Percentiles rank a stretch among this genome's conserved stretches.
Evolutionary conservation across 1,140 invertebrate genomes (phyloP).

Genomic region (Zaprionus lachaisei): DNA sequence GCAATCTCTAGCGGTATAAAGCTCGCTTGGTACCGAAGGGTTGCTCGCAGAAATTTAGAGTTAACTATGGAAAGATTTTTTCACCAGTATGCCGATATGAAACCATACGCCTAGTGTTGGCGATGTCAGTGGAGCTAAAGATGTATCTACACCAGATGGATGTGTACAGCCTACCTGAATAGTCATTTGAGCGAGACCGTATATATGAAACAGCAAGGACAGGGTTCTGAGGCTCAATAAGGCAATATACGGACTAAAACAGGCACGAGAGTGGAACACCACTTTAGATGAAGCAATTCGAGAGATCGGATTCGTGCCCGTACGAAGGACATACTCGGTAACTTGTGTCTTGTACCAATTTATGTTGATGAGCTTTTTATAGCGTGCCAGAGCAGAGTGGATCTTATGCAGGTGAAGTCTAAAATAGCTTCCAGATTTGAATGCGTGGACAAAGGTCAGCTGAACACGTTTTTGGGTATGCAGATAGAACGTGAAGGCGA

Average conservation of each 20-base stretch:
- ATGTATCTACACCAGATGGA: conserved; percentile 68
- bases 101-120: conserved; percentile 71
- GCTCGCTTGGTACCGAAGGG: too few relatives aligned
- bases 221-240: conserved; percentile 5
- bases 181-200: neutral
- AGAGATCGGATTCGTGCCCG: neutral
- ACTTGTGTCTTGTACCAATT: too few relatives aligned
- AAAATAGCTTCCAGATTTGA: too few relatives aligned
- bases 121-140: conserved; percentile 33
- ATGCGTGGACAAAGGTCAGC: too few relatives aligned
- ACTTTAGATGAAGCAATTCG: conserved; percentile 3
- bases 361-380: too few relatives aligned
- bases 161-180: conserved; percentile 54
- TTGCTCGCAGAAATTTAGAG: conserved; percentile 61
- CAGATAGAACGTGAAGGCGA: too few relatives aligned
- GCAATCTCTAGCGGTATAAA: too few relatives aligned
- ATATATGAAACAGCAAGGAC: neutral
- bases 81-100: conserved; percentile 28
- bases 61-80: conserved; percentile 77
- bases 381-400: too few relatives aligned
- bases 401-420: too few relatives aligned
- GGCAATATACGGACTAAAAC: conserved; percentile 12
- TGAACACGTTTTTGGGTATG: too few relatives aligned
- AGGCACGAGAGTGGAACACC: conserved; percentile 8
- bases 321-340: too few relatives aligned